Evolutionary conservation across 92 coral and sea anemone species (phyloP).

Genomic region (Siderastrea siderea): DNA sequence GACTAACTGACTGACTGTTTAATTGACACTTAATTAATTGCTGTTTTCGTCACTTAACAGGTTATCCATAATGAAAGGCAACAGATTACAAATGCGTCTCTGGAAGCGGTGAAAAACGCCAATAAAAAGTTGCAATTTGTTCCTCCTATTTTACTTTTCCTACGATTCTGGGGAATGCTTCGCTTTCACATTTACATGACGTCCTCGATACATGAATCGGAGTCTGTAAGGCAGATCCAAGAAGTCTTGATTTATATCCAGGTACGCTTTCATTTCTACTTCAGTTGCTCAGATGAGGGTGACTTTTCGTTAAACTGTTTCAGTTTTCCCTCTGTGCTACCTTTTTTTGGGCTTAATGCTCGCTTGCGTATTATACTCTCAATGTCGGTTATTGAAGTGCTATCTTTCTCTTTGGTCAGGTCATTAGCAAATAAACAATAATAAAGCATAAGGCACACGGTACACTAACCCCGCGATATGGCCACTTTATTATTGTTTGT

Average conservation of each 20-base stretch:
- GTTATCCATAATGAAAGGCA: constrained; percentile 23
- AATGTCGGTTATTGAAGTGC: too few species aligned
- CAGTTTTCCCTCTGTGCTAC: too few species aligned
- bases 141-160: constrained; percentile 28
- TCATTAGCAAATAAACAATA: too few species aligned
- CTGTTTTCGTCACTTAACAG: not conserved
- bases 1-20: not conserved
- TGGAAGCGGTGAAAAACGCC: constrained; percentile 17
- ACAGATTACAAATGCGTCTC: not conserved
- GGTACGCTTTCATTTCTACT: not conserved
- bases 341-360: too few species aligned
- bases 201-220: constrained; percentile 13
- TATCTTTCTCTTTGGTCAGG: too few species aligned
- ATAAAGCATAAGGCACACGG: too few species aligned
- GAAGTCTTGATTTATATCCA: constrained; percentile 13
- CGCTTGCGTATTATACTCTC: too few species aligned
- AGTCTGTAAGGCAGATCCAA: not conserved
- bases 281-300: too few species aligned
- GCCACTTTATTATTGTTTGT: too few species aligned
- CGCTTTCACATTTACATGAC: constrained; percentile 22
- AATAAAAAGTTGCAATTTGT: constrained; percentile 9
- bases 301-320: not conserved
- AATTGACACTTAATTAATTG: not conserved
- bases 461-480: too few species aligned
- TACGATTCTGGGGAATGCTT: constrained; percentile 23